A percentile compares a stretch with the other conserved stretches of the same genome.
These are phyloP conservation scores for Notocelia uddmanniana DNA, from an alignment of 2,888 invertebrate genomes.

Conservation along the genomic window DNA sequence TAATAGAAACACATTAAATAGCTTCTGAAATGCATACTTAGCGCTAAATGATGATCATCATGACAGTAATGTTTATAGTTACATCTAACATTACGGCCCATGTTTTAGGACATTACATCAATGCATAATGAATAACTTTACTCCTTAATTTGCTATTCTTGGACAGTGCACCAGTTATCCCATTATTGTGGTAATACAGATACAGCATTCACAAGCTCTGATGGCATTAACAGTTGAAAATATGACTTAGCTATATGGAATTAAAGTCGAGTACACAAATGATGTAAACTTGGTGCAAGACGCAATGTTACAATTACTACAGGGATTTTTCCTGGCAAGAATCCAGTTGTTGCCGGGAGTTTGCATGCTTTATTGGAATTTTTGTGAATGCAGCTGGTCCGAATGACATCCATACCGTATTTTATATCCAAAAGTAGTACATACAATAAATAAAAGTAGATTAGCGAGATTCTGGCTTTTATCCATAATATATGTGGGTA, in stretches of 20 bases:
- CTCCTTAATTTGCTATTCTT: neutral
- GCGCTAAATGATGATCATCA: constrained; percentile 24
- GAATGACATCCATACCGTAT: neutral
- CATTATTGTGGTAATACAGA: constrained; percentile 1
- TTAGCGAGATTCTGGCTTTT: no score
- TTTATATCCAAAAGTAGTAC: neutral
- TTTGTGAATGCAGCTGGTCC: neutral
- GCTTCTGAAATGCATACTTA: constrained; percentile 18
- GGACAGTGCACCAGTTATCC: constrained; percentile 5
- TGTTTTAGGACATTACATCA: neutral
- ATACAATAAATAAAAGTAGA: neutral
- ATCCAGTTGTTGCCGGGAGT: constrained; percentile 13
- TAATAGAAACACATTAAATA: neutral
- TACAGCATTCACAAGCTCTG: neutral
- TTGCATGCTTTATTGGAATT: neutral
- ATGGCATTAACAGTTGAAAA: neutral
- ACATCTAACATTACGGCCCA: constrained; percentile 7
- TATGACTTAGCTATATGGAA: neutral
- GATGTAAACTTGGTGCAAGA: neutral
- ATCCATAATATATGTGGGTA: no score
- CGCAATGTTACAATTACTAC: neutral
- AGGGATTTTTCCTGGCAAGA: constrained; percentile 7
- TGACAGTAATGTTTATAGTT: neutral
- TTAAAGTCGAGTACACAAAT: neutral
- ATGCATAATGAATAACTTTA: constrained; percentile 19